Conservation (phyloP, 2,113 vertebrate species). For the Xiphias gladius region DNA sequence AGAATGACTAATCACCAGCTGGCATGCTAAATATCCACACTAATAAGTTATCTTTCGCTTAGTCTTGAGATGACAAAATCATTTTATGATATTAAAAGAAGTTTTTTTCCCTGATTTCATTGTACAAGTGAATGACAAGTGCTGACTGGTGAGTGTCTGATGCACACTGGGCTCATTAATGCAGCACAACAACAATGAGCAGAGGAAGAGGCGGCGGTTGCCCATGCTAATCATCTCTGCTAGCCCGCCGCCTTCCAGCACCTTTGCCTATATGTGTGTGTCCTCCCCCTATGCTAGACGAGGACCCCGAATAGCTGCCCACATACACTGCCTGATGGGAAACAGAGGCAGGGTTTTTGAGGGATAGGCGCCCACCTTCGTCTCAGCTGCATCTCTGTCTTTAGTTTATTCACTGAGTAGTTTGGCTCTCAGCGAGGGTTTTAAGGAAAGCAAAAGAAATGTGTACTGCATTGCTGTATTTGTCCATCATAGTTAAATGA, state of each 20-base stretch:
- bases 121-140: background rate
- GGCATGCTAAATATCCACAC: background rate
- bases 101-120: background rate
- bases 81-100: background rate
- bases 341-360: constrained; percentile 12
- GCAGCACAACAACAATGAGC: constrained; percentile 53
- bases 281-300: constrained; percentile 42
- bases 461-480: background rate
- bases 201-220: constrained; percentile 33
- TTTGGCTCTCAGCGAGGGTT: background rate
- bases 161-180: constrained; percentile 61
- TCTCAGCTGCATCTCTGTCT: background rate
- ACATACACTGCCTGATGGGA: constrained; percentile 50
- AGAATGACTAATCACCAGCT: constrained; percentile 2
- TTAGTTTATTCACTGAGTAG: background rate
- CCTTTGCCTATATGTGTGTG: constrained; percentile 1
- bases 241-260: constrained; percentile 42
- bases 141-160: constrained; percentile 8
- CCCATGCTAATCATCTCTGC: constrained; percentile 61
- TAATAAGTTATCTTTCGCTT: background rate
- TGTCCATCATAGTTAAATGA: background rate
- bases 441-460: background rate
- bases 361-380: background rate
- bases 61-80: background rate
- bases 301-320: constrained; percentile 62